Conservation (phyloP, 2,888 invertebrate genomes). For the Orthonevra nobilis region DNA sequence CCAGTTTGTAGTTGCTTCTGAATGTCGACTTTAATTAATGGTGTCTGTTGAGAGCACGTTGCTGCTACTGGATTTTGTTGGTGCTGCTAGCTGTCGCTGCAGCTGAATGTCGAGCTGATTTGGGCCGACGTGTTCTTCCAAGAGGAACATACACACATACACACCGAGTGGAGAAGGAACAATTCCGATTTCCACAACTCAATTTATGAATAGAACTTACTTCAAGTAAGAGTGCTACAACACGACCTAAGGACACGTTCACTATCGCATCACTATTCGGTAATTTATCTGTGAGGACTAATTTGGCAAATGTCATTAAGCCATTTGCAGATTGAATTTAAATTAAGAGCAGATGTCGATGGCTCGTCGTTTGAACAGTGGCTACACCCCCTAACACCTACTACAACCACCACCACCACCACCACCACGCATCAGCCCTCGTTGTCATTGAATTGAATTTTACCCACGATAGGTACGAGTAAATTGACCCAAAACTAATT, state of each 20-base stretch:
- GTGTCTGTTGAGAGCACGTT: slow-evolving; percentile 65
- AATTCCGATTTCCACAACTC: slow-evolving; percentile 68
- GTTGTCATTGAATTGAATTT: slow-evolving; percentile 50
- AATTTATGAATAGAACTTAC: slow-evolving; percentile 60
- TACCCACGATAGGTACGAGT: slow-evolving; percentile 69
- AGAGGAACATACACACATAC: slow-evolving; percentile 36
- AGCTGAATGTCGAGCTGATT: slow-evolving; percentile 35
- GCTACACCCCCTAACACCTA: not conserved
- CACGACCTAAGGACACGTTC: slow-evolving; percentile 19
- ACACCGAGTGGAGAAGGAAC: slow-evolving; percentile 36
- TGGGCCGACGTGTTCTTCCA: slow-evolving; percentile 53
- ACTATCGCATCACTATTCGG: slow-evolving; percentile 39
- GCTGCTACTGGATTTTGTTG: slow-evolving; percentile 19
- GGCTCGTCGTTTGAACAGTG: slow-evolving; percentile 2
- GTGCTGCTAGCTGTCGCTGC: slow-evolving; percentile 13
- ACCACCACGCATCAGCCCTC: slow-evolving; percentile 31
- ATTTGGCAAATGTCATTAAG: slow-evolving; percentile 70
- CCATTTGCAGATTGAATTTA: slow-evolving; percentile 71
- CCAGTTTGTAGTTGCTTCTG: slow-evolving; percentile 66
- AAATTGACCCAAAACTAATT: slow-evolving; percentile 65
- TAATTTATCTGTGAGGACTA: slow-evolving; percentile 61
- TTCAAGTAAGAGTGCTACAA: slow-evolving; percentile 11
- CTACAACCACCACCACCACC: not conserved
- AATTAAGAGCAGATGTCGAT: slow-evolving; percentile 69
- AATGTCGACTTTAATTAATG: slow-evolving; percentile 72